These are phyloP conservation scores for Brachypteracias leptosomus DNA, from an alignment of 2,113 vertebrate genomes.

Conservation along the genomic window DNA sequence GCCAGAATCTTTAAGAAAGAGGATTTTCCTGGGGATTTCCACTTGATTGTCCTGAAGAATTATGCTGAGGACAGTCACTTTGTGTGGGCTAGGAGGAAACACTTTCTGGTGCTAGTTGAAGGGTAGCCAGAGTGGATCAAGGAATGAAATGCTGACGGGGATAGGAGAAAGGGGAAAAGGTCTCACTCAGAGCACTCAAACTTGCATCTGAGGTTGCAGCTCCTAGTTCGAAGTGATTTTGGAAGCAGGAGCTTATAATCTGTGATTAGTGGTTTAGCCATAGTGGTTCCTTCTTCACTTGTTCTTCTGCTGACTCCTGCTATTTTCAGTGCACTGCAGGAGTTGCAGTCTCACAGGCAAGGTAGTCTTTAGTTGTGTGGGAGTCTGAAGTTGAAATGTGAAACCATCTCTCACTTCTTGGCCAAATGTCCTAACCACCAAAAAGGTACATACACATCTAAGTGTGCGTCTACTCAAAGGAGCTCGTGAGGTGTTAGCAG, in stretches of 20 bases:
- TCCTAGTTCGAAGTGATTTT: neutral
- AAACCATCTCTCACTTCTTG: neutral
- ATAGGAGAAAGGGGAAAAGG: neutral
- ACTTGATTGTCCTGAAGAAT: neutral
- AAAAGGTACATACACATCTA: rapidly evolving
- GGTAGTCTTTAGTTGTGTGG: no score
- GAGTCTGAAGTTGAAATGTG: neutral
- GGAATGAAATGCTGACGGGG: neutral
- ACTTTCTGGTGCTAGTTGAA: neutral
- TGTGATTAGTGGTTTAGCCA: neutral
- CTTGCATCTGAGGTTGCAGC: neutral
- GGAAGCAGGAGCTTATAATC: neutral
- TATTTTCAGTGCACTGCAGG: neutral
- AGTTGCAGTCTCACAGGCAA: neutral
- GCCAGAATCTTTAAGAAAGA: neutral
- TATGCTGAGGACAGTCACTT: neutral
- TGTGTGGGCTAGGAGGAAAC: neutral
- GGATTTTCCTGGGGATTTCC: neutral
- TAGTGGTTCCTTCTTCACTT: neutral
- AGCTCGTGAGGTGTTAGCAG: neutral
- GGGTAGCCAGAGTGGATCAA: neutral
- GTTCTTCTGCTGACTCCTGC: neutral
- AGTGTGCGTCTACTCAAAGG: rapidly evolving
- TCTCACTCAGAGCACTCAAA: neutral
- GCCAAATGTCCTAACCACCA: neutral